Evolutionary conservation across 2,797 vertebrate species (phyloP), one percentile per base, ranked within the genome.

Genomic region (Premnoplex brunnescens): DNA sequence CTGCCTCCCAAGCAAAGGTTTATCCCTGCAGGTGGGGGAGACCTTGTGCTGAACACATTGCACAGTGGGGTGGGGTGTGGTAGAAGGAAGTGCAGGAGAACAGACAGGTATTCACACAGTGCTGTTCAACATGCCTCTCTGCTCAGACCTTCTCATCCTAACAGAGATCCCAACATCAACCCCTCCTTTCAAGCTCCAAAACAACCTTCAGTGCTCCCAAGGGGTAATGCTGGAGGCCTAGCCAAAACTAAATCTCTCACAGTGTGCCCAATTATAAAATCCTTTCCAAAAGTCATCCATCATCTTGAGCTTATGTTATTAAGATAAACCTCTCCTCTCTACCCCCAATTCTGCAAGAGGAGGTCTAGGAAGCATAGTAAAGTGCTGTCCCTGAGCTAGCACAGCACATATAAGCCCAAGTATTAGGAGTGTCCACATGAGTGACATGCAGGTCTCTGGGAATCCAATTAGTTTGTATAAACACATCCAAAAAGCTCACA

Each of bases 41-140:
- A 51, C 10, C 1, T 2, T 9, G 39, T 22, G n/a, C 55, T 59
- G 52, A 30, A 89, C 52, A 39, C 23, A 14, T 12, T 58, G 68
- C 0, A 0, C 52, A 71, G 14, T 2, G 3, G 37, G 41, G 14
- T 2, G 3, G 37, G 41, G 37, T 44, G 62, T 15, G 56, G 64
- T 37, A 83, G 72, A 76, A 71, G 37, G 85, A 79, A 64, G 55
- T 2, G 7, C 2, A 60, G 46, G 37, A 46, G 44, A 80, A 32
- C 2, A 0, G 34, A 13, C 59, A 81, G 24, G 32, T 63, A 32
- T 27, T 76, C 5, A 13, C 19, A n/a, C 5, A 78, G 39, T 7
- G 22, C 43, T 62, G 39, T 30, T 85, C 55, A 49, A 48, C 30
- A 43, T 1, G 1, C 8, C 22, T 43, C 62, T 63, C 48, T 82